A percentile compares a stretch with the other conserved stretches of the same genome.
Evolutionary conservation across 2,888 invertebrate species (phyloP).

Genomic region (Macaria notata): DNA sequence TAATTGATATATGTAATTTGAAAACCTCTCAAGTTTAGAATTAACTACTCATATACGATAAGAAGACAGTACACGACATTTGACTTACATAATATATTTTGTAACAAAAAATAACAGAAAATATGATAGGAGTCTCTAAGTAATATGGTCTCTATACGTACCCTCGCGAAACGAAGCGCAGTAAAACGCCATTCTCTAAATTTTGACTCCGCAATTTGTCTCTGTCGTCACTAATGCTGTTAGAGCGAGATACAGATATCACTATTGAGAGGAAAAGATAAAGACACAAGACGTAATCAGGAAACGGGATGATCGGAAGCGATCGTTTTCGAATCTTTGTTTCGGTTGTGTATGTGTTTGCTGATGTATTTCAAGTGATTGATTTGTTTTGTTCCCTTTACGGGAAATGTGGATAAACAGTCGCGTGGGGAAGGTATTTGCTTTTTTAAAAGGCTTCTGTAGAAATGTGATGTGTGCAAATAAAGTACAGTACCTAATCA

Average conservation of each 20-base stretch:
- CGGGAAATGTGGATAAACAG: background rate
- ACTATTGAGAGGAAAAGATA: background rate
- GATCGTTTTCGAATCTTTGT: constrained; percentile 23
- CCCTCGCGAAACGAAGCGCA: constrained; percentile 9
- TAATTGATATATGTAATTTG: too few relatives aligned
- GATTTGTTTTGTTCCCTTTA: constrained; percentile 2
- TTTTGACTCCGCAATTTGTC: constrained; percentile 24
- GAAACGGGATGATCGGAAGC: constrained; percentile 21
- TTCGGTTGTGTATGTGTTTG: constrained; percentile 17
- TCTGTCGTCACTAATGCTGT: constrained; percentile 24
- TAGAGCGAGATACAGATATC: constrained; percentile 10
- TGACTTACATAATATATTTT: too few relatives aligned
- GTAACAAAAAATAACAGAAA: too few relatives aligned
- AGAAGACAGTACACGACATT: too few relatives aligned
- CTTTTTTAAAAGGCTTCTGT: too few relatives aligned
- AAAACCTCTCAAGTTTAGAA: too few relatives aligned
- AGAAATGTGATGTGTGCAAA: too few relatives aligned
- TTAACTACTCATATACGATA: too few relatives aligned
- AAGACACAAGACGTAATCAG: constrained; percentile 19
- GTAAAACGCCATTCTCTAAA: constrained; percentile 18
- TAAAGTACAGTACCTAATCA: too few relatives aligned
- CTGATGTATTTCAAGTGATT: constrained; percentile 3
- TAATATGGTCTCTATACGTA: background rate
- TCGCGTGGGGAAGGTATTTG: background rate
- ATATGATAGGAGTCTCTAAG: too few relatives aligned